Evolutionary conservation across 2,888 invertebrate species (phyloP).

Genomic region (Tipula helvola): DNA sequence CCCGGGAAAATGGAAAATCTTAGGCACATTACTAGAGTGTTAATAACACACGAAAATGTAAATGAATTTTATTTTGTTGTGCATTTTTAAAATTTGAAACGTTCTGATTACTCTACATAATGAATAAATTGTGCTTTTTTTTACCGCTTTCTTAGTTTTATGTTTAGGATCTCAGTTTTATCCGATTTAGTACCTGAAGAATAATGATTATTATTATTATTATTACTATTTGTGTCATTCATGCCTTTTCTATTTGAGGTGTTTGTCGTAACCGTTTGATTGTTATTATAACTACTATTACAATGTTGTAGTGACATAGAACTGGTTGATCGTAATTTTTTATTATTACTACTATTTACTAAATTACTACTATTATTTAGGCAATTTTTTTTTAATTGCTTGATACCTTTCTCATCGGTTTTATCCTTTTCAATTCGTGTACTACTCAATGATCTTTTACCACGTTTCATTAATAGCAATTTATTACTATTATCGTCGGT

Average conservation of each 20-base stretch:
- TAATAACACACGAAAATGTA: too few relatives aligned
- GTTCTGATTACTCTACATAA: too few relatives aligned
- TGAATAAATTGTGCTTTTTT: not conserved
- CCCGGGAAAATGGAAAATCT: too few relatives aligned
- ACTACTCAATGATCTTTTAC: conserved; percentile 35
- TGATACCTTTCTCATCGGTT: conserved; percentile 25
- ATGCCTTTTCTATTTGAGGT: not conserved
- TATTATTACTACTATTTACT: not conserved
- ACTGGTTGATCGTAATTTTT: not conserved
- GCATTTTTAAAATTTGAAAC: too few relatives aligned
- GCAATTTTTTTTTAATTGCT: not conserved
- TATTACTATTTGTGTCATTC: not conserved
- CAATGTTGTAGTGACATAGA: not conserved
- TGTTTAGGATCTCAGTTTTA: not conserved
- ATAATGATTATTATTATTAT: not conserved
- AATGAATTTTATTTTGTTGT: too few relatives aligned
- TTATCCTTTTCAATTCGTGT: conserved; percentile 35
- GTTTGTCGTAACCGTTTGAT: not conserved
- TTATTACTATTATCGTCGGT: conserved; percentile 12
- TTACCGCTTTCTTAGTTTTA: not conserved
- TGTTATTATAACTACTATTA: not conserved
- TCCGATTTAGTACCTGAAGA: not conserved
- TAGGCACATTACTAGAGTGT: too few relatives aligned
- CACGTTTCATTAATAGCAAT: conserved; percentile 25
- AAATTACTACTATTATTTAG: not conserved